Base-by-base conservation (phyloP, 2,888 invertebrate genomes). In the Julus scandinavius region DNA sequence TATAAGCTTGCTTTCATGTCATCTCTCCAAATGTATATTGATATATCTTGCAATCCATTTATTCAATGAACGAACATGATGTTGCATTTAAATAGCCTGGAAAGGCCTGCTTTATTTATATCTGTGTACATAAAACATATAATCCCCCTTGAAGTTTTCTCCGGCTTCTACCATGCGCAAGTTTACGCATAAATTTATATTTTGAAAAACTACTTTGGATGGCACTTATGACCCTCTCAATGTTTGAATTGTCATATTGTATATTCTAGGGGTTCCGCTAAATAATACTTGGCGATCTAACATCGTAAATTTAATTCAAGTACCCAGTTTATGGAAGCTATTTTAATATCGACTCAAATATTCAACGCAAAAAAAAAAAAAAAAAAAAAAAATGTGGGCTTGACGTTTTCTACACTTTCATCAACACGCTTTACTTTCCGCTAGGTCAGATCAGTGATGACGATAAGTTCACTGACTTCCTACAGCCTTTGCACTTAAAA, bases 221-320 rank as follows among this genome's bases (percentile, higher is more conserved):
- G 72, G 72, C 72, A 29, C 72, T 72, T 72, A 11, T 72, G n/a
- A 72, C 72, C 72, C 72, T 72, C 72, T 72, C 72, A 72, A n/a
- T 29, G 7, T 72, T 29, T 29, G 72, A 29, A 29, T 72, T 72
- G 72, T 72, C 72, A 29, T 72, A 29, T 72, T 72, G 72, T 72
- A 72, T 72, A 72, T 72, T 72, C 72, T 72, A 72, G 72, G 72
- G 72, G 72, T 72, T 72, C 72, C 29, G 72, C 72, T 72, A 72
- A 72, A 72, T 72, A 72, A 72, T 72, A 72, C 72, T 72, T 29
- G 29, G 29, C 72, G 72, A 72, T 20, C 29, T 72, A 72, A 29
- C 72, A 29, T 29, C 72, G 29, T 72, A 72, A 72, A 72, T 72
- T 72, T 72, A 29, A 6, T 72, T 72, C 29, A 72, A 72, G 72